These are phyloP conservation scores for Leptura quadrifasciata DNA, from an alignment of 2,888 invertebrate genomes.

Conservation along the genomic window DNA sequence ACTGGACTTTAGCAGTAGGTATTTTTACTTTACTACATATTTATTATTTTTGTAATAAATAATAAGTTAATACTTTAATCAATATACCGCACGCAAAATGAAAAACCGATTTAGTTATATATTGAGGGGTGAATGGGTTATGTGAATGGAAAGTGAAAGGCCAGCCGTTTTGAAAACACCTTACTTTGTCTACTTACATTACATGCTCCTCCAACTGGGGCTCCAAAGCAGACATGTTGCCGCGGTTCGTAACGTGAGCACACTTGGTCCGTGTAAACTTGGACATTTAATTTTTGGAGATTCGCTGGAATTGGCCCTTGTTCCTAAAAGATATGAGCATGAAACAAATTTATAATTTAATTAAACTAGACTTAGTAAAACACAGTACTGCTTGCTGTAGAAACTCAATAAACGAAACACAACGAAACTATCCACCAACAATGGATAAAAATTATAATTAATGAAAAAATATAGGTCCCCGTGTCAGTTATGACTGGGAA, in stretches of 20 bases:
- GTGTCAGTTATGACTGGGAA: too few species aligned
- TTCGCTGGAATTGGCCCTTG: slow-evolving; percentile 43
- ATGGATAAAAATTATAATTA: too few species aligned
- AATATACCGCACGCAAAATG: too few species aligned
- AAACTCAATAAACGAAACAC: background rate
- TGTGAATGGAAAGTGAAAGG: background rate
- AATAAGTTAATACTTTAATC: too few species aligned
- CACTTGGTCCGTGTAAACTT: slow-evolving; percentile 38
- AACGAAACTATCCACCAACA: background rate
- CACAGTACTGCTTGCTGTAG: background rate
- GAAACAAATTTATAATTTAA: background rate
- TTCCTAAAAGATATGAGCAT: background rate
- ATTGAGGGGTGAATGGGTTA: background rate
- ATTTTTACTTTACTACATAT: too few species aligned
- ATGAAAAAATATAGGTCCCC: too few species aligned
- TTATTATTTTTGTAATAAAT: too few species aligned
- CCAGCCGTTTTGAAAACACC: background rate
- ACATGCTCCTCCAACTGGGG: slow-evolving; percentile 35
- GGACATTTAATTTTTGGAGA: slow-evolving; percentile 48
- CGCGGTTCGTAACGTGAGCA: slow-evolving; percentile 31
- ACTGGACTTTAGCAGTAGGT: too few species aligned
- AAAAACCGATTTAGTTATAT: too few species aligned
- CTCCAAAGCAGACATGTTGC: slow-evolving; percentile 50
- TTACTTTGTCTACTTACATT: slow-evolving; percentile 31
- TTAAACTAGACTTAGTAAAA: too few species aligned